These are phyloP conservation scores for Dynastes maya DNA, from an alignment of 2,888 invertebrate species.

Conservation along the genomic window DNA sequence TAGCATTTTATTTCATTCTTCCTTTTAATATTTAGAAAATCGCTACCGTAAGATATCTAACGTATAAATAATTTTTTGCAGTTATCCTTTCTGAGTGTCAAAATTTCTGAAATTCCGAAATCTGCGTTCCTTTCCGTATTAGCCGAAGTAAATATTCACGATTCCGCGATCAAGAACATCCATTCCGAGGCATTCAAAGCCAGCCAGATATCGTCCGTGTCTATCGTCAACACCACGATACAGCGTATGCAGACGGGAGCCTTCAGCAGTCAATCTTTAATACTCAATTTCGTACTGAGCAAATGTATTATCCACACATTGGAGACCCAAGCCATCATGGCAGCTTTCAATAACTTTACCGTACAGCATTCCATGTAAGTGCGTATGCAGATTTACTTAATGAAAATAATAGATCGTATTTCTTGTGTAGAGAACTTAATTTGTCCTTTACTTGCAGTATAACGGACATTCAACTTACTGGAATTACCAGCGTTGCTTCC, in stretches of 20 bases:
- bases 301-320: slow-evolving; percentile 75
- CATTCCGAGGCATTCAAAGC: slow-evolving; percentile 79
- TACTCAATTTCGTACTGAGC: slow-evolving; percentile 75
- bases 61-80: slow-evolving; percentile 66
- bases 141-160: slow-evolving; percentile 75
- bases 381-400: too few species aligned
- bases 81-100: slow-evolving; percentile 78
- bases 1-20: too few species aligned
- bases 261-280: slow-evolving; percentile 76
- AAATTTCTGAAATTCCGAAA: slow-evolving; percentile 74
- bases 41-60: neutral
- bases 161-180: slow-evolving; percentile 74
- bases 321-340: slow-evolving; percentile 75
- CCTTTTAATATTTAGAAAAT: neutral
- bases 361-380: slow-evolving; percentile 78
- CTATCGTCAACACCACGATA: slow-evolving; percentile 77
- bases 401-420: too few species aligned
- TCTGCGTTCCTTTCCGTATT: slow-evolving; percentile 79
- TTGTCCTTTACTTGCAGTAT: slow-evolving; percentile 72
- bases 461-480: slow-evolving; percentile 75
- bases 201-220: slow-evolving; percentile 76
- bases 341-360: slow-evolving; percentile 77
- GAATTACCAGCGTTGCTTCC: slow-evolving; percentile 77
- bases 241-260: slow-evolving; percentile 76
- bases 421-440: too few species aligned